Evolutionary conservation across 1,140 invertebrate genomes (phyloP).

Genomic region (Aphelenchoides avenae): DNA sequence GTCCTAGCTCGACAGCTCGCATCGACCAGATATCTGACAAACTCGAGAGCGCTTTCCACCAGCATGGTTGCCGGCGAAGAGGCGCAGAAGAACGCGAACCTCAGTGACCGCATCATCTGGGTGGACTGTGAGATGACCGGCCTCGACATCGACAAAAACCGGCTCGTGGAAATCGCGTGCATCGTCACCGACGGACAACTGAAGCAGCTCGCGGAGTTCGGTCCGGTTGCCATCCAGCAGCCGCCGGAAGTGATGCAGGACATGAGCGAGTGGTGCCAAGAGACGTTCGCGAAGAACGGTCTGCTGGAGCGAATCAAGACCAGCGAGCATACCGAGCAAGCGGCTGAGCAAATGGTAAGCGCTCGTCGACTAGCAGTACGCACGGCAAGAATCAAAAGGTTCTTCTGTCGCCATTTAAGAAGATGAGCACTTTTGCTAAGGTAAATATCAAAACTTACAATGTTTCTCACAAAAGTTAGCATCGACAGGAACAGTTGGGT

Average conservation of each 20-base stretch:
- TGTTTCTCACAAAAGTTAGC: no score
- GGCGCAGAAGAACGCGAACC: no score
- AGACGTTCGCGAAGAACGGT: slow-evolving; percentile 42
- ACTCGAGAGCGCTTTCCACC: no score
- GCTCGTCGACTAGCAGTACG: no score
- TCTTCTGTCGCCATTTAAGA: no score
- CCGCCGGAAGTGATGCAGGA: slow-evolving; percentile 29
- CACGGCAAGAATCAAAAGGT: no score
- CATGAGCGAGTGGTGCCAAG: slow-evolving; percentile 43
- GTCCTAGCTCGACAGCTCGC: not conserved
- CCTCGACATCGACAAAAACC: slow-evolving; percentile 19
- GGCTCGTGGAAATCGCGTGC: slow-evolving; percentile 43
- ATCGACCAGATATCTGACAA: no score
- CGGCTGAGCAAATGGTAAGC: slow-evolving; percentile 67
- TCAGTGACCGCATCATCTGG: no score
- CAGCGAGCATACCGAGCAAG: slow-evolving; percentile 67
- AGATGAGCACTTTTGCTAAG: no score
- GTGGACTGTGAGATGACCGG: slow-evolving; percentile 47
- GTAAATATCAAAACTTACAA: no score
- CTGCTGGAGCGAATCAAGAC: slow-evolving; percentile 54
- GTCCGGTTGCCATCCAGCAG: slow-evolving; percentile 32
- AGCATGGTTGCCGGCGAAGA: no score
- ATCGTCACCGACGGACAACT: slow-evolving; percentile 38
- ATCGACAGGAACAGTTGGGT: no score
- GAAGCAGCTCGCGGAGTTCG: slow-evolving; percentile 32